A percentile compares a stretch with the other conserved stretches of the same genome.
phyloP scores from a whole-genome alignment of 2,797 vertebrate genomes.

The Discoglossus pictus region DNA sequence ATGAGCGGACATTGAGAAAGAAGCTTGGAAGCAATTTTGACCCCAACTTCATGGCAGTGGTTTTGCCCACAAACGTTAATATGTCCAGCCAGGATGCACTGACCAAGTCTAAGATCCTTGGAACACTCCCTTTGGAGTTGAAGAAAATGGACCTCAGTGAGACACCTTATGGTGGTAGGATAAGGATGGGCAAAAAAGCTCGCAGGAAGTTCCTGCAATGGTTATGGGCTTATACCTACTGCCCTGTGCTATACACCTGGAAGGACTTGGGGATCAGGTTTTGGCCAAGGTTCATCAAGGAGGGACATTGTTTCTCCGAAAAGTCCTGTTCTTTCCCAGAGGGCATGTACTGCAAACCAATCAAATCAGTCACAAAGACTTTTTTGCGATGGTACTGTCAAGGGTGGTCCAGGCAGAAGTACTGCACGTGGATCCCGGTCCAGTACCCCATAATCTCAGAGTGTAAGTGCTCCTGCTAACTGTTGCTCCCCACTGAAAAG shows the following conservation, averaged over 20 bases:
- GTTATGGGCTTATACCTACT: conserved; percentile 90
- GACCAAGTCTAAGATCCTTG: conserved; percentile 67
- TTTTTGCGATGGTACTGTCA: conserved; percentile 93
- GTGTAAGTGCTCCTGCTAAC: conserved; percentile 93
- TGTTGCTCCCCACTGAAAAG: conserved; percentile 14
- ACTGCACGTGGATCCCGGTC: conserved; percentile 93
- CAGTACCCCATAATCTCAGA: conserved; percentile 94
- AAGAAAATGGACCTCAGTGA: conserved; percentile 83
- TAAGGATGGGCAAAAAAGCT: conserved; percentile 87
- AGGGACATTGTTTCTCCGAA: conserved; percentile 88
- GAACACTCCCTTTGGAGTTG: conserved; percentile 80
- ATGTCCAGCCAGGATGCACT: conserved; percentile 67
- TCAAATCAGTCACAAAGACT: conserved; percentile 88
- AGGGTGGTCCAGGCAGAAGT: conserved; percentile 89
- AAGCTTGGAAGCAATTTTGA: conserved; percentile 88
- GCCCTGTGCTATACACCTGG: conserved; percentile 87
- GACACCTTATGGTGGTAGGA: conserved; percentile 80
- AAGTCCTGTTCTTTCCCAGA: conserved; percentile 89
- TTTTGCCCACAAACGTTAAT: conserved; percentile 73
- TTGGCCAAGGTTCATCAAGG: conserved; percentile 92
- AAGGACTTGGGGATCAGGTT: conserved; percentile 89
- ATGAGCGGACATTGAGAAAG: conserved; percentile 84
- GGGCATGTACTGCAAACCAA: conserved; percentile 90
- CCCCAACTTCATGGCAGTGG: conserved; percentile 86
- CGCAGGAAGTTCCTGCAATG: conserved; percentile 88